Evolutionary conservation across 2,888 invertebrate species (phyloP).

Genomic region (Colletes collaris): DNA sequence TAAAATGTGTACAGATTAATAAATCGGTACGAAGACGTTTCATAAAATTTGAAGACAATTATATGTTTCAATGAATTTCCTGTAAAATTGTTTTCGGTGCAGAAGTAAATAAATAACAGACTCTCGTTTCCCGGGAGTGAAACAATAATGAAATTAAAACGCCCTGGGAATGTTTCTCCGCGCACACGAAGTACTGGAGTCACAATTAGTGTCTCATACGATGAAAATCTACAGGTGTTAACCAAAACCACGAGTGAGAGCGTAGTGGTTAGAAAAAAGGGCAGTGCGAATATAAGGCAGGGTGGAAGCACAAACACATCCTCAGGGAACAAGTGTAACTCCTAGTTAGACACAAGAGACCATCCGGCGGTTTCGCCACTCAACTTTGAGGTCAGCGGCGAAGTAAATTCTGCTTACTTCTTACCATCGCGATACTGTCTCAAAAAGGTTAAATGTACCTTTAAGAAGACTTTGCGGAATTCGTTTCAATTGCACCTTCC

Average conservation of each 20-base stretch:
- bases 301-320: constrained; percentile 34
- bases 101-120: not conserved
- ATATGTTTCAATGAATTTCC: not conserved
- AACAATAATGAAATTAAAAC: not conserved
- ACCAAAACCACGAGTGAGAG: constrained; percentile 45
- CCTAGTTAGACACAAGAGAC: constrained; percentile 62
- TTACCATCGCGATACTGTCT: constrained; percentile 43
- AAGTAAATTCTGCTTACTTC: constrained; percentile 60
- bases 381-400: constrained; percentile 50
- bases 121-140: not conserved
- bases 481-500: not conserved
- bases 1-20: too few relatives aligned
- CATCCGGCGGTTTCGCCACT: constrained; percentile 56
- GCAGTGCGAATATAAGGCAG: constrained; percentile 7
- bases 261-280: constrained; percentile 35
- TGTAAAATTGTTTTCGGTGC: not conserved
- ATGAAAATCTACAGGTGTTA: constrained; percentile 55
- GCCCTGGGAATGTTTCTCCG: not conserved
- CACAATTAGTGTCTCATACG: not conserved
- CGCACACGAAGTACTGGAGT: not conserved
- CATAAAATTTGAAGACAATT: too few relatives aligned
- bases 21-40: too few relatives aligned
- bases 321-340: constrained; percentile 62
- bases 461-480: constrained; percentile 12
- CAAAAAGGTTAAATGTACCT: constrained; percentile 45